Conservation (phyloP, 2,113 vertebrate genomes). For the Centropristis striata region DNA sequence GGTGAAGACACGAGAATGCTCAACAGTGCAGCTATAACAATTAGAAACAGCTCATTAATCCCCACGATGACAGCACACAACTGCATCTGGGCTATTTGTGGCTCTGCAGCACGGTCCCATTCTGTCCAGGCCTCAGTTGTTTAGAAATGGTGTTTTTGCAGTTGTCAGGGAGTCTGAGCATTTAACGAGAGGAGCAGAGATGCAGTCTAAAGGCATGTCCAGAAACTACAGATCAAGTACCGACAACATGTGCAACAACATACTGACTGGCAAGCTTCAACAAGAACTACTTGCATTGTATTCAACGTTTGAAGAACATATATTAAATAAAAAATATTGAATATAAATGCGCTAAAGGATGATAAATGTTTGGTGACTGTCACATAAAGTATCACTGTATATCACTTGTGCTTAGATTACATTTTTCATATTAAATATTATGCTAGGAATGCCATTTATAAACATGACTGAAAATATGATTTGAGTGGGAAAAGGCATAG, state of each 20-base stretch:
- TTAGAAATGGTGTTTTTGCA: neutral
- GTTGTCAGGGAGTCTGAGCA: neutral
- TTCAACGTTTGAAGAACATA: neutral
- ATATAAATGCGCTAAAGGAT: neutral
- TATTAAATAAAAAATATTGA: too few relatives aligned
- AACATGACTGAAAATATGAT: neutral
- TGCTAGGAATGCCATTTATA: neutral
- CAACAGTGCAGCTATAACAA: conserved; percentile 14
- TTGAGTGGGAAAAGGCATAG: neutral
- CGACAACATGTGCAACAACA: neutral
- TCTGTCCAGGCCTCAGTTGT: conserved; percentile 13
- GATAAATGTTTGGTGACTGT: too few relatives aligned
- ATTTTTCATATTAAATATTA: too few relatives aligned
- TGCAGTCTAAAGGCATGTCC: neutral
- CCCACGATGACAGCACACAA: conserved; percentile 24
- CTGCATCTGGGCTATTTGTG: conserved; percentile 26
- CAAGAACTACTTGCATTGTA: neutral
- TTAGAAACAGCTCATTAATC: conserved; percentile 62
- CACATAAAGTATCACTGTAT: too few relatives aligned
- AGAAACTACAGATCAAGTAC: neutral
- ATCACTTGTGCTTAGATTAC: neutral
- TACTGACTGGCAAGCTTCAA: neutral
- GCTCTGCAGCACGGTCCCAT: conserved; percentile 11
- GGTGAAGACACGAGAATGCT: conserved; percentile 11
- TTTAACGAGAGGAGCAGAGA: conserved; percentile 8